Percentiles rank a stretch among this genome's conserved stretches.
These are phyloP conservation scores for Biston stratarius DNA, from an alignment of 2,888 invertebrate species.

Conservation along the genomic window DNA sequence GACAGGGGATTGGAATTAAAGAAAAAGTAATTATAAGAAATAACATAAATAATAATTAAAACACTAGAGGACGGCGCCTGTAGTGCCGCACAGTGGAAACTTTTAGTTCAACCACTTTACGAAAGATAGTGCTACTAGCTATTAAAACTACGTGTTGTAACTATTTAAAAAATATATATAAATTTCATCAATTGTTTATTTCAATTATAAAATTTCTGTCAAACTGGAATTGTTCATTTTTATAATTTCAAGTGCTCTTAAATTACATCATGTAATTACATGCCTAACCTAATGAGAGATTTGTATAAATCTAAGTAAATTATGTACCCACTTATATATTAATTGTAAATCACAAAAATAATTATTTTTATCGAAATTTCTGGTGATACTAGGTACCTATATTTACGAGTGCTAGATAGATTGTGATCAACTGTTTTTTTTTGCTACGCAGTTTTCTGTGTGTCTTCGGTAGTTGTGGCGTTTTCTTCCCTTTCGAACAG, in stretches of 20 bases:
- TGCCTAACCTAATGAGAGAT: slow-evolving; percentile 2
- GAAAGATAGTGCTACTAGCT: not conserved
- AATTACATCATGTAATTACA: not conserved
- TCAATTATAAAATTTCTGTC: not conserved
- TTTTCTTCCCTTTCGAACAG: slow-evolving; percentile 82
- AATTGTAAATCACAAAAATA: not conserved
- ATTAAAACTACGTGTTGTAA: not conserved
- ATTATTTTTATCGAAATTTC: too few species aligned
- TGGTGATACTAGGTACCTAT: not conserved
- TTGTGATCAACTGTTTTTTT: not conserved
- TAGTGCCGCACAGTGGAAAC: not conserved
- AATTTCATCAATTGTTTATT: not conserved
- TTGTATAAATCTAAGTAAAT: slow-evolving; percentile 1
- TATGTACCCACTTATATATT: not conserved
- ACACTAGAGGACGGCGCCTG: too few species aligned
- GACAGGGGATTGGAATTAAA: too few species aligned
- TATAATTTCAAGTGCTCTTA: not conserved
- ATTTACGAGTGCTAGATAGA: too few species aligned
- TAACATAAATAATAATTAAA: too few species aligned
- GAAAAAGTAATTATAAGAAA: too few species aligned
- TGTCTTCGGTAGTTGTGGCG: slow-evolving; percentile 71
- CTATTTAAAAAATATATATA: not conserved
- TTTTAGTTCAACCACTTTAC: not conserved
- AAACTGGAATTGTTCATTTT: not conserved
- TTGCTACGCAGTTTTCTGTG: slow-evolving; percentile 65